Percentiles rank a stretch among this genome's conserved stretches.
Conservation (phyloP, 2,113 vertebrate species). For the Perca fluviatilis region DNA sequence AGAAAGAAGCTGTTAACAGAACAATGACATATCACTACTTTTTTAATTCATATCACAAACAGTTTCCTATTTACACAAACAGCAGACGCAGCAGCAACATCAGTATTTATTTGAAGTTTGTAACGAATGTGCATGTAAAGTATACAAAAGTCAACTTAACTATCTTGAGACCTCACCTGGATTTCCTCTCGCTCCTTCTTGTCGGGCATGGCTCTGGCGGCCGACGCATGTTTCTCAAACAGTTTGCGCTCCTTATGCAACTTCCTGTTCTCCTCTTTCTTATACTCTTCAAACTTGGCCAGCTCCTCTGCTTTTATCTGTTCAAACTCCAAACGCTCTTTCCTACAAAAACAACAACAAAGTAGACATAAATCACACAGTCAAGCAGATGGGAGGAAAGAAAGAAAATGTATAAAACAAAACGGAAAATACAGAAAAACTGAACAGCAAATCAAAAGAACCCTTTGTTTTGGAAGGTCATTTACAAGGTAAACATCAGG, state of each 20-base stretch:
- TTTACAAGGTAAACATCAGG: not conserved
- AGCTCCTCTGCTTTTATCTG: slow-evolving; percentile 88
- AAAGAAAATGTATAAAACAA: not conserved
- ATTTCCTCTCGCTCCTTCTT: slow-evolving; percentile 97
- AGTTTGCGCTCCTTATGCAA: slow-evolving; percentile 93
- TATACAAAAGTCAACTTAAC: not conserved
- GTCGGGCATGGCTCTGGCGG: slow-evolving; percentile 91
- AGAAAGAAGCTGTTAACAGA: too few relatives aligned
- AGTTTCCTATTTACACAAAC: too few relatives aligned
- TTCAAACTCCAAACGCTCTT: slow-evolving; percentile 90
- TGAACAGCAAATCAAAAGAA: not conserved
- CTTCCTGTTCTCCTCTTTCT: slow-evolving; percentile 91
- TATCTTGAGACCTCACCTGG: slow-evolving; percentile 81
- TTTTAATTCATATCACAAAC: too few relatives aligned
- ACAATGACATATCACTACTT: too few relatives aligned
- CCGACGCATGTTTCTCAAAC: slow-evolving; percentile 91
- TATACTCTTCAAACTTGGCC: slow-evolving; percentile 90
- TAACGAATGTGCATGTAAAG: not conserved
- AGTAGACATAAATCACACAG: not conserved
- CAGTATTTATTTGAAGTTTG: not conserved
- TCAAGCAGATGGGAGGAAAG: not conserved
- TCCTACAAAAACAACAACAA: slow-evolving; percentile 78
- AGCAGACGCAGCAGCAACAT: not conserved
- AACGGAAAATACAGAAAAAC: too few relatives aligned
- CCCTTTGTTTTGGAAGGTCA: not conserved